Conservation (phyloP, 2,113 vertebrate genomes). For the Panurus biarmicus region DNA sequence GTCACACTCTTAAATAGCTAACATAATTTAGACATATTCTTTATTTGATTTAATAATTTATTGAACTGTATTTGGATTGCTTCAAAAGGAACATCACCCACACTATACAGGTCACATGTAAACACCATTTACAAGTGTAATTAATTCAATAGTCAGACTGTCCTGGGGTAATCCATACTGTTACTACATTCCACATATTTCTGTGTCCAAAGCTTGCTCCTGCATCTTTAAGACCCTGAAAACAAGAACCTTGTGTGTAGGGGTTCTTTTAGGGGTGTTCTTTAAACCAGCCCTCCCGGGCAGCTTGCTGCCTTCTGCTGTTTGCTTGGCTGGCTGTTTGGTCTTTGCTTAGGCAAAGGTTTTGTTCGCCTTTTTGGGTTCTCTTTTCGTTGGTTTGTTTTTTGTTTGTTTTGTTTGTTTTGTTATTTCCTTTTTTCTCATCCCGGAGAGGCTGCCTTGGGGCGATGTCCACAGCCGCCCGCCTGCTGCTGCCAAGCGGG, state of each 20-base stretch:
- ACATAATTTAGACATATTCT: not conserved
- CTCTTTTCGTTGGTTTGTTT: not conserved
- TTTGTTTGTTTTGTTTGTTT: not conserved
- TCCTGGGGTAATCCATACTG: not conserved
- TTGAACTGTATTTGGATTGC: not conserved
- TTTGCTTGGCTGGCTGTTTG: not conserved
- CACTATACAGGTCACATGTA: not conserved
- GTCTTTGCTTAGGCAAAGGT: not conserved
- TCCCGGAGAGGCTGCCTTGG: not conserved
- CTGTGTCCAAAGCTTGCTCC: not conserved
- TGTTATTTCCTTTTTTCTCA: not conserved
- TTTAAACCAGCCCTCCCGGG: rapidly evolving
- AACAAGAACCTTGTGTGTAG: not conserved
- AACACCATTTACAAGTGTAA: not conserved
- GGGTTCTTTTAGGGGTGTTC: no score
- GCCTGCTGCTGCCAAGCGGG: no score
- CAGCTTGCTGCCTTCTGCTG: not conserved
- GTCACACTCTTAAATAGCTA: not conserved
- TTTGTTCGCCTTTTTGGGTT: not conserved
- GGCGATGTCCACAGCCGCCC: no score
- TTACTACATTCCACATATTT: not conserved
- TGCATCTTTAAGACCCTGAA: not conserved
- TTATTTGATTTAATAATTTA: not conserved
- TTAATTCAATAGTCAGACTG: not conserved
- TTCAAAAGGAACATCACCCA: not conserved